Percentiles rank a stretch among this genome's conserved stretches.
phyloP scores from a whole-genome alignment of 2,113 vertebrate species.

The Paramisgurnus dabryanus region DNA sequence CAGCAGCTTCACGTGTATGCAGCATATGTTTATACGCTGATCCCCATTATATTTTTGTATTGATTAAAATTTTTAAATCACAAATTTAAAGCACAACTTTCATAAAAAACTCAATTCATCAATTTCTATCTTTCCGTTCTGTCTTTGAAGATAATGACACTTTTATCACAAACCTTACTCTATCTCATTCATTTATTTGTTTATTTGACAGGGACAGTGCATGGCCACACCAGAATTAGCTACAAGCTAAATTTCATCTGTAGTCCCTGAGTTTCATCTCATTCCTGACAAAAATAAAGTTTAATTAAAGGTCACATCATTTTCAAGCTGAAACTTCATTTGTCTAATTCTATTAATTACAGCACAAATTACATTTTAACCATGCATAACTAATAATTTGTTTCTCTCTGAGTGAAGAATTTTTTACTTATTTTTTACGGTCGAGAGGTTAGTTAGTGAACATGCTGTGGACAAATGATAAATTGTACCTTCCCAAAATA shows the following conservation, averaged over 20 bases:
- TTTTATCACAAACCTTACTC: background rate
- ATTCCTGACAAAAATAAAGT: background rate
- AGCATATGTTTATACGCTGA: too few relatives aligned
- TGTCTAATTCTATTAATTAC: constrained; percentile 35
- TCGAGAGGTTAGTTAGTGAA: constrained; percentile 41
- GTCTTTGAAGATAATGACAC: too few relatives aligned
- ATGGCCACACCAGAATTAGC: too few relatives aligned
- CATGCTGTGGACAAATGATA: constrained; percentile 27
- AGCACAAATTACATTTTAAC: constrained; percentile 29
- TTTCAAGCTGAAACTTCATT: constrained; percentile 24
- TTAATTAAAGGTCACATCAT: constrained; percentile 25
- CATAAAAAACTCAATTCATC: background rate
- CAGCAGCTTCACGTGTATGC: too few relatives aligned
- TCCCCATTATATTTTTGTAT: too few relatives aligned
- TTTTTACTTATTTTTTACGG: constrained; percentile 26
- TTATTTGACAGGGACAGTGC: too few relatives aligned
- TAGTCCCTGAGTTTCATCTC: too few relatives aligned
- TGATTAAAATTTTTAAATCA: too few relatives aligned
- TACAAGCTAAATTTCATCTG: too few relatives aligned
- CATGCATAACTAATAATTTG: constrained; percentile 30
- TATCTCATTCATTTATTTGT: background rate
- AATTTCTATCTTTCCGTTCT: background rate
- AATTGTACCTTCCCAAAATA: constrained; percentile 41
- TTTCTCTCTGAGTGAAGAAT: constrained; percentile 29
- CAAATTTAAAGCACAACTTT: background rate